Base-by-base conservation (phyloP, 1,140 invertebrate species). In the Bactericera cockerelli region DNA sequence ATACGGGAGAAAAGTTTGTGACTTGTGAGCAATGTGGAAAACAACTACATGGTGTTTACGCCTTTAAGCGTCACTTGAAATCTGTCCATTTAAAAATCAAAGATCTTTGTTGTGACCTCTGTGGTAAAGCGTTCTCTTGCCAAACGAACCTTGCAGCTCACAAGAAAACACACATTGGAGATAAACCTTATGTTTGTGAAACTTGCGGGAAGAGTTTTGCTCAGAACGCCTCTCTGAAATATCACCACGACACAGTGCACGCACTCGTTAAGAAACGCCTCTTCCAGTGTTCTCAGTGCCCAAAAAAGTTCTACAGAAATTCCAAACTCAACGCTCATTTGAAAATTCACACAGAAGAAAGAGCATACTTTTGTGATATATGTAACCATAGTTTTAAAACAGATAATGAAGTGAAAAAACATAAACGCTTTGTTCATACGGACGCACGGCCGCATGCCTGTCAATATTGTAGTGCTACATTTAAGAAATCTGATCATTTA, bases 141-240 rank as follows among this genome's bases (percentile, higher is more conserved):
- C 26, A 26, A 4, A 54, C 58, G 2, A 59, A 59, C 24, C n/a
- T 59, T 2, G 26, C 58, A 1, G 49, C 53, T 10, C 64, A 65
- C 39, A 56, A 62, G 25, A 42, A 62, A 36, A 63, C 57, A 16
- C 64, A 65, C 61, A 69, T 69, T 10, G 69, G 68, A 14, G 69
- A 72, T 42, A 73, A 67, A 71, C 76, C 66, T 64, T 76, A 61
- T 65, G 72, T 63, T 26, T 72, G 71, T 58, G 70, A 72, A 25
- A 62, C 68, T 11, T 75, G 74, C 63, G 68, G 67, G 2, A 72
- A 72, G 59, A 66, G 67, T 16, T 75, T 74, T 63, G 70, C 69
- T 6, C 65, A 65, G 2, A 64, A 83, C 56, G 83, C 83, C 62
- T 83, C 83, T 64, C 66, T 86, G 4, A 83, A 83, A 65, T 83